These are phyloP conservation scores for Platycercus adscitus DNA, from an alignment of 2,113 vertebrate species.

Conservation along the genomic window DNA sequence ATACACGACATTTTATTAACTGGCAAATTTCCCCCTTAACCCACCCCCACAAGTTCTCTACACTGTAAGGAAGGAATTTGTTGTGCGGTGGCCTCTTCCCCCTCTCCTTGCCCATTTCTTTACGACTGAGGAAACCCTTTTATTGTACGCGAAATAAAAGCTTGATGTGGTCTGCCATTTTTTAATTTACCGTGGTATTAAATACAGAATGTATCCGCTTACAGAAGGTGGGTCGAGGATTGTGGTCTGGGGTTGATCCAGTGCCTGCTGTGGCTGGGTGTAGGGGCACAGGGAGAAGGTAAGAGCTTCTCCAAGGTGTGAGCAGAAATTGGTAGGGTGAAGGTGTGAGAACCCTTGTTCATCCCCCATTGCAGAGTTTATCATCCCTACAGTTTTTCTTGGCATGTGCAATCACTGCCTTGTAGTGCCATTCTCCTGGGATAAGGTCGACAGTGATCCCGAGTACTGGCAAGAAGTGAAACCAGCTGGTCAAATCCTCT, in stretches of 20 bases:
- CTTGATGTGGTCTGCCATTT: slow-evolving; percentile 61
- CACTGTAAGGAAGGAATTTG: slow-evolving; percentile 57
- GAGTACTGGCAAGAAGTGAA: background rate
- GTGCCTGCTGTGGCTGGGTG: background rate
- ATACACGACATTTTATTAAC: slow-evolving; percentile 57
- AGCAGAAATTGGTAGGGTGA: background rate
- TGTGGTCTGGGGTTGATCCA: slow-evolving; percentile 47
- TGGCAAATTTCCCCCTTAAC: slow-evolving; percentile 52
- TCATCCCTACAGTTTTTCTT: background rate
- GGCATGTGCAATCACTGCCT: background rate
- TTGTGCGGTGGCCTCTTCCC: slow-evolving; percentile 55
- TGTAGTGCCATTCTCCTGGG: rapidly evolving
- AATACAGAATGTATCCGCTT: slow-evolving; percentile 42
- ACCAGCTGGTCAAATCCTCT: background rate
- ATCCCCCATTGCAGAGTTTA: background rate
- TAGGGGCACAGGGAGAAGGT: background rate
- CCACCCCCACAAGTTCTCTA: slow-evolving; percentile 25
- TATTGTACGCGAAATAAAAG: slow-evolving; percentile 54
- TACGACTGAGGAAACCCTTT: slow-evolving; percentile 64
- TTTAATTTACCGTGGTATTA: slow-evolving; percentile 61
- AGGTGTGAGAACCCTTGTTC: background rate
- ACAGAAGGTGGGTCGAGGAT: slow-evolving; percentile 20
- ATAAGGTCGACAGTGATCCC: background rate
- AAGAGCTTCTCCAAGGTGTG: background rate
- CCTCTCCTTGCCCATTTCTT: slow-evolving; percentile 47